These are phyloP conservation scores for Cabera pusaria DNA, from an alignment of 2,888 invertebrate genomes.

Conservation along the genomic window DNA sequence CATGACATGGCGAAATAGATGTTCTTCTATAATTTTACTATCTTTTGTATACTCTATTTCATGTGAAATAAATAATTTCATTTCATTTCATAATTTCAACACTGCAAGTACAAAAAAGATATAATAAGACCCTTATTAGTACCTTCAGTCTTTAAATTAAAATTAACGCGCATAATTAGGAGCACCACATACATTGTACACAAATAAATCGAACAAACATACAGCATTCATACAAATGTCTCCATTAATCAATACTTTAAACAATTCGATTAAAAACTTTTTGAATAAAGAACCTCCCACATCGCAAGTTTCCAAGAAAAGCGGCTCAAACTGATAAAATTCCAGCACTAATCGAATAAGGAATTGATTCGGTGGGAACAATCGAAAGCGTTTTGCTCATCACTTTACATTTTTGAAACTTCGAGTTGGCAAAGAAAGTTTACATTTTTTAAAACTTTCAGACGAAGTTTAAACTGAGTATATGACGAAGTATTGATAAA, in stretches of 20 bases:
- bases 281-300: conserved; percentile 65
- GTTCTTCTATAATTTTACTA: too few relatives aligned
- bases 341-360: conserved; percentile 67
- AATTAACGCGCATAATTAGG: neutral
- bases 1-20: too few relatives aligned
- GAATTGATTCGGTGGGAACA: conserved; percentile 54
- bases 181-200: too few relatives aligned
- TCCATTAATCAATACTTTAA: conserved; percentile 61
- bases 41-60: too few relatives aligned
- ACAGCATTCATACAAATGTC: conserved; percentile 51
- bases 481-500: too few relatives aligned
- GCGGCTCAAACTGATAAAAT: conserved; percentile 62
- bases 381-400: conserved; percentile 35
- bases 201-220: conserved; percentile 8
- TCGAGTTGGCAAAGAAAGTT: conserved; percentile 50
- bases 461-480: too few relatives aligned
- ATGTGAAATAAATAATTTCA: too few relatives aligned
- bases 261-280: conserved; percentile 43
- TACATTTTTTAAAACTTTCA: too few relatives aligned
- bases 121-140: too few relatives aligned
- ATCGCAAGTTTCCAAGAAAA: conserved; percentile 71
- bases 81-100: too few relatives aligned
- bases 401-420: conserved; percentile 44
- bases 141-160: too few relatives aligned
- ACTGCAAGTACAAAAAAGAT: too few relatives aligned